Evolutionary conservation across 2,888 invertebrate genomes (phyloP).

Genomic region (Rotaria socialis): DNA sequence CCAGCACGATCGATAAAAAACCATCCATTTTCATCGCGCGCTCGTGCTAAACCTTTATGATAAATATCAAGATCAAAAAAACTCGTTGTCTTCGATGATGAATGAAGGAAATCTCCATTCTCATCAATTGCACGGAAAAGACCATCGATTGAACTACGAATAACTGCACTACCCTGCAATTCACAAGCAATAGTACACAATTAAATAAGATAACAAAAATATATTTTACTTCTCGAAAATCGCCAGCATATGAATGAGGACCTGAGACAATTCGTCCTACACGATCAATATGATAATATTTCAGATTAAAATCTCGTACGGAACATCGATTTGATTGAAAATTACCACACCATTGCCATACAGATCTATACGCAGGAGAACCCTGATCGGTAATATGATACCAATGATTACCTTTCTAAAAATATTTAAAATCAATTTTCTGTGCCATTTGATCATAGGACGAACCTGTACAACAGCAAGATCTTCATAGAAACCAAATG

Average conservation of each 20-base stretch:
- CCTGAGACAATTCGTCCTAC: background rate
- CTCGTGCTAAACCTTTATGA: conserved; percentile 11
- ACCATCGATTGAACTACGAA: background rate
- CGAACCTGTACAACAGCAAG: background rate
- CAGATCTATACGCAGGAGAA: background rate
- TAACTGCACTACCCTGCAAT: background rate
- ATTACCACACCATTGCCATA: conserved; percentile 30
- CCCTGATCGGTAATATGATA: background rate
- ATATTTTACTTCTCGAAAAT: conserved; percentile 20
- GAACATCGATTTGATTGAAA: conserved; percentile 2
- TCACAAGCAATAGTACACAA: background rate
- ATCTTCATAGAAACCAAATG: conserved; percentile 33
- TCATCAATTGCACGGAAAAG: conserved; percentile 12
- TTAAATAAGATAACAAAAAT: background rate
- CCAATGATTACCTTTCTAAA: background rate
- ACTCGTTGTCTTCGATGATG: background rate
- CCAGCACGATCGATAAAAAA: conserved; percentile 8
- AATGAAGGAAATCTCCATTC: background rate
- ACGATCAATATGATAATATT: conserved; percentile 26
- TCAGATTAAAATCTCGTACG: background rate
- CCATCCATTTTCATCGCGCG: conserved; percentile 26
- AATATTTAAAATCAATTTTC: background rate
- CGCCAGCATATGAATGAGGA: conserved; percentile 23
- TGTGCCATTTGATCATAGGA: background rate
- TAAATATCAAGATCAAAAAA: conserved; percentile 16